phyloP scores from a whole-genome alignment of 2,797 vertebrate genomes.

The Catamblyrhynchus diadema region DNA sequence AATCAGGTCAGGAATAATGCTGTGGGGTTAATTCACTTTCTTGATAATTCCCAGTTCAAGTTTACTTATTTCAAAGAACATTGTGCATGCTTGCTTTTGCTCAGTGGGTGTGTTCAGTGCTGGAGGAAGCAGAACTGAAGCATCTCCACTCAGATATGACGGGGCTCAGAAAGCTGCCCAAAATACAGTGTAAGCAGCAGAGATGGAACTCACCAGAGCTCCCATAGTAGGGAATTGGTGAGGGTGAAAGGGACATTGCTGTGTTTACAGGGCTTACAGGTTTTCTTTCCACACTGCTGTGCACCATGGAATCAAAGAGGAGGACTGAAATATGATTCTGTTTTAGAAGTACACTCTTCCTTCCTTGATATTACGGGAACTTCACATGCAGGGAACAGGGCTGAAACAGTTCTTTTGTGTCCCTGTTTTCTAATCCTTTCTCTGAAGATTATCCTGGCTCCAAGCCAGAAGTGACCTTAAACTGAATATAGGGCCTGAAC shows the following conservation, averaged over 20 bases:
- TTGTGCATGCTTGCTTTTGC: not conserved
- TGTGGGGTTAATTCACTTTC: not conserved
- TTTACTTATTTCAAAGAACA: not conserved
- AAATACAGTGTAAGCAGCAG: not conserved
- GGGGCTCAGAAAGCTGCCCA: not conserved
- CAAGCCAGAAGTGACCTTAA: constrained; percentile 13
- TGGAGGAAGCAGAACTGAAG: not conserved
- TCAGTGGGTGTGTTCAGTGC: not conserved
- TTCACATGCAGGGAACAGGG: not conserved
- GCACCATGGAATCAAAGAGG: not conserved
- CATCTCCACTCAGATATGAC: not conserved
- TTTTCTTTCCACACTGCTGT: not conserved
- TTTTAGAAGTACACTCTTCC: not conserved
- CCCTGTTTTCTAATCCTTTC: constrained; percentile 3
- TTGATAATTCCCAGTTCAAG: not conserved
- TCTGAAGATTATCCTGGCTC: constrained; percentile 3
- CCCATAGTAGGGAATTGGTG: not conserved
- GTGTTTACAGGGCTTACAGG: not conserved
- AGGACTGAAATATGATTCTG: not conserved
- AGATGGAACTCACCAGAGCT: not conserved
- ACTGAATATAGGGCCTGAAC: not conserved
- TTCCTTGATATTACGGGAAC: not conserved
- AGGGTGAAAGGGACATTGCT: not conserved
- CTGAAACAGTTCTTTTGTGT: constrained; percentile 28
- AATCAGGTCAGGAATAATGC: not conserved